phyloP scores from a whole-genome alignment of 2,797 vertebrate species.

The Amblyraja radiata region DNA sequence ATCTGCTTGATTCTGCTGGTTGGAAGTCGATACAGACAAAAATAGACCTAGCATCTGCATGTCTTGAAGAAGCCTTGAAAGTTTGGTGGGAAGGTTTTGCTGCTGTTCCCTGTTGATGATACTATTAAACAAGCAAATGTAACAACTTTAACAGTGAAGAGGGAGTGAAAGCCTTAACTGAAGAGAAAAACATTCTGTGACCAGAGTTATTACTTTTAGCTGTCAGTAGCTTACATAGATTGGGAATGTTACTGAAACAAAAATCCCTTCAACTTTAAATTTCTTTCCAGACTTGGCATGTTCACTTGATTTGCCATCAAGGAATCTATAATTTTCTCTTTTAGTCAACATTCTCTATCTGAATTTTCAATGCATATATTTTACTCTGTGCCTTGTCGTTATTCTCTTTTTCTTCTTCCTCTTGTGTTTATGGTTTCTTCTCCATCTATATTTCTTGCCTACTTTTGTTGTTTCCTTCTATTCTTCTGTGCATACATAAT shows the following conservation, averaged over 20 bases:
- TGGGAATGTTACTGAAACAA: background rate
- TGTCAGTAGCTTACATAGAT: background rate
- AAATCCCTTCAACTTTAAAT: background rate
- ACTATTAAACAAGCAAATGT: background rate
- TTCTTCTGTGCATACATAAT: too few species aligned
- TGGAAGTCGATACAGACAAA: background rate
- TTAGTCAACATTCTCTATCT: background rate
- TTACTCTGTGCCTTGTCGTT: background rate
- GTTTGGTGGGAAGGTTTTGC: background rate
- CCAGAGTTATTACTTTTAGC: background rate
- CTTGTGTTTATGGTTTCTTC: background rate
- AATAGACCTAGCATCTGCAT: background rate
- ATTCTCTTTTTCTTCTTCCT: background rate
- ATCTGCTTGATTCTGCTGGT: background rate
- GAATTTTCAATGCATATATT: background rate
- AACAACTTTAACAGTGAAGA: background rate
- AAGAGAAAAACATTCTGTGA: background rate
- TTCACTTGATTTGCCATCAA: background rate
- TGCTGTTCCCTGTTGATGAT: background rate
- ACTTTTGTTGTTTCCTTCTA: background rate
- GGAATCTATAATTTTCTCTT: background rate
- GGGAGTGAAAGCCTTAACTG: background rate
- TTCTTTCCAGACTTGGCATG: background rate
- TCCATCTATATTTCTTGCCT: background rate
- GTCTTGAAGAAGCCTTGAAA: background rate